Base-by-base conservation (phyloP, 30 jellyfish, hydroid and myxozoan genomes). In the Cassiopea andromeda region DNA sequence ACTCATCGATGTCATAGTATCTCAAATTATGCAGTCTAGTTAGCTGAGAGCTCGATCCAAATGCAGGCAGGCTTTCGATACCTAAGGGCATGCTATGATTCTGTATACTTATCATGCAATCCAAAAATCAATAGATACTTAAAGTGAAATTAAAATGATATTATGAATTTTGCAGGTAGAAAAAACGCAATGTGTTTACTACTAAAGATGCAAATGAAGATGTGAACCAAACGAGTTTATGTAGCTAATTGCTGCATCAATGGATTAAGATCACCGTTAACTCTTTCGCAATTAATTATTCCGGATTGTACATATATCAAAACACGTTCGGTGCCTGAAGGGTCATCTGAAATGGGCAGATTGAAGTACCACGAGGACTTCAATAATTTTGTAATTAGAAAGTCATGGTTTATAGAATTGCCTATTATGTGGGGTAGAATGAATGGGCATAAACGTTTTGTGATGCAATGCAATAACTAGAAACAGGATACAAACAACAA, bases 1-100 rank as follows among this genome's bases (percentile, higher is more conserved):
- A 43, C 73, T 80, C 88, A 80, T 80, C 88, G 16, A 80, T 60
- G 60, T 80, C 78, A 60, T 14, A 50, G 66, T 80, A 78, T 54
- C 88, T 60, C 66, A 80, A 50, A 49, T 77, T 77, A 38, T 19
- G 87, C 61, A 77, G 49, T 16, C 48, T 50, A 43, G 77, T 80
- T 80, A 80, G 78, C 9, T 59, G 57, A 43, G 78, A 80, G 45
- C 2, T 80, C 60, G 60, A 38, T 27, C 66, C 77, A 60, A 80
- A 80, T 13, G 58, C 60, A 15, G 88, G 88, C 49, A 59, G 88
- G 38, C 78, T 67, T 49, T 49, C 76, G 88, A 80, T 44, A 60
- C 61, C 14, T 80, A 78, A 59, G 88, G 78, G 78, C 88, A 80
- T n/a, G 48, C 73, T 60, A 58, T 43, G 73, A 18, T 80, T 60